Evolutionary conservation across 2,888 invertebrate species (phyloP), one percentile per base, ranked within the genome.

Genomic region (Muschampia plurimacula): DNA sequence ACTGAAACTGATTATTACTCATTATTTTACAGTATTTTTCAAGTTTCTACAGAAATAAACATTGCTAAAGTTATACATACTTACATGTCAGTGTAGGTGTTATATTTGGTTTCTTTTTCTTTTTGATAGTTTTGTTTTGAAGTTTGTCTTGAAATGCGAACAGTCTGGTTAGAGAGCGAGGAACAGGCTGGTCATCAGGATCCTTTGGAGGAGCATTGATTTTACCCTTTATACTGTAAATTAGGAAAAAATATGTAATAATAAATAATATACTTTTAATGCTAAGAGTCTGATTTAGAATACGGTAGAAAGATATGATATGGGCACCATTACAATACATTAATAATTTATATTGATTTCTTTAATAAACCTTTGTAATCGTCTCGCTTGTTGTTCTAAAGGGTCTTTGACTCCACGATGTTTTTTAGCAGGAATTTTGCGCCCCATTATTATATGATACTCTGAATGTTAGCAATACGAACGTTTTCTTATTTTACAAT

Each of bases 361-460:
- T 15, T 6, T n/a, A 52, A 52, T 57, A 22, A 15, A 59, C 97
- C 95, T 95, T 80, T 95, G 93, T 66, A 96, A 86, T 76, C 96
- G 94, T 80, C 92, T 92, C 8, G 95, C 96, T 76, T 95, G 95
- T 86, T 98, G 97, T 81, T 96, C 95, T 36, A 96, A 86, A 1
- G 97, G 97, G 90, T 98, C 97, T 83, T 97, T 96, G 1, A 97
- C 95, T 32, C 97, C 97, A 76, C 95, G 95, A 82, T 97, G 97
- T 86, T 97, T 97, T 79, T 97, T 96, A 39, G 96, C 96, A 39
- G 97, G 97, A 83, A 97, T 97, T 95, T 97, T 97, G 65, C 97
- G 92, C 64, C 96, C 96, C 96, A 96, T 97, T 32, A 9, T 10
- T 49, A 62, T 39, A 7, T 39, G 39, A 39, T 75, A 72, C 75